Evolutionary conservation across 2,113 vertebrate genomes (phyloP).

Genomic region (Solea senegalensis): DNA sequence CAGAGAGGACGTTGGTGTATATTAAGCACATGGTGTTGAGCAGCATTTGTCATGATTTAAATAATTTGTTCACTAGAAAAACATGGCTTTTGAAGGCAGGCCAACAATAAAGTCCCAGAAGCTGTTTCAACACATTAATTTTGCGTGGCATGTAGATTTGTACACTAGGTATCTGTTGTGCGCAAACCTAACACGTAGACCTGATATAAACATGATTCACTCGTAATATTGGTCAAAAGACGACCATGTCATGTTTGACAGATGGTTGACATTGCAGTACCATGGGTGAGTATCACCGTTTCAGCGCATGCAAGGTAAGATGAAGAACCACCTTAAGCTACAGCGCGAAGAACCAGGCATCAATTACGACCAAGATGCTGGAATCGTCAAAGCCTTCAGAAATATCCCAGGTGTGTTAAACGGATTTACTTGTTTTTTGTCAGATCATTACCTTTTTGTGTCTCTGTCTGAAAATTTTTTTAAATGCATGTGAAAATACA

Average conservation of each 20-base stretch:
- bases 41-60: slow-evolving; percentile 60
- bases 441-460: no score
- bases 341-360: slow-evolving; percentile 95
- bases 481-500: no score
- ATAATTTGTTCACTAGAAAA: slow-evolving; percentile 61
- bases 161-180: slow-evolving; percentile 33
- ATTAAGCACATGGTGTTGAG: slow-evolving; percentile 59
- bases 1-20: slow-evolving; percentile 10
- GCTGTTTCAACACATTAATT: slow-evolving; percentile 23
- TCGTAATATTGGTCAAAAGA: slow-evolving; percentile 15
- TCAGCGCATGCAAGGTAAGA: slow-evolving; percentile 98
- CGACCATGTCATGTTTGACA: background rate
- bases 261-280: slow-evolving; percentile 78
- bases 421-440: no score
- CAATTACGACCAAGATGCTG: slow-evolving; percentile 93
- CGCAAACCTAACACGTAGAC: slow-evolving; percentile 6
- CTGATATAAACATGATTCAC: slow-evolving; percentile 19
- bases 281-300: slow-evolving; percentile 89
- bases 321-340: slow-evolving; percentile 96
- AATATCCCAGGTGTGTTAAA: slow-evolving; percentile 89
- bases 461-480: no score
- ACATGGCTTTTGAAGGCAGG: slow-evolving; percentile 68
- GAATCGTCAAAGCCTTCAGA: slow-evolving; percentile 97
- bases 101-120: slow-evolving; percentile 35
- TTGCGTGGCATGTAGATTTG: slow-evolving; percentile 55